phyloP scores from a whole-genome alignment of 2,888 invertebrate genomes.

The Phyllotreta striolata region DNA sequence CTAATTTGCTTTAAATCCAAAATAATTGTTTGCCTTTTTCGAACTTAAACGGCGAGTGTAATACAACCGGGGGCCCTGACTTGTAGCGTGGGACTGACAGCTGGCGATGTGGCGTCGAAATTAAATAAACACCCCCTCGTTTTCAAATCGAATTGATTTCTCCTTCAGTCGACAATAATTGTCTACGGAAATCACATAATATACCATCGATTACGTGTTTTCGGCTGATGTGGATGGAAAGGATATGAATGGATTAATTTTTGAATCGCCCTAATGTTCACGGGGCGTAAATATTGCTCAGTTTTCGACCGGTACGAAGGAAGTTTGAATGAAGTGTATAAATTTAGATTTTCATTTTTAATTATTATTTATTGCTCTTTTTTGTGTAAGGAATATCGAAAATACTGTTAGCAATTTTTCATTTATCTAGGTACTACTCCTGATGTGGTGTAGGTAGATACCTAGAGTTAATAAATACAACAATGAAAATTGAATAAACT shows the following conservation, averaged over 20 bases:
- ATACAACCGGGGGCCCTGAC: constrained; percentile 1
- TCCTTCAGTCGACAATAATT: constrained; percentile 38
- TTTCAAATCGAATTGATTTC: constrained; percentile 40
- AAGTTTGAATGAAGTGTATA: not conserved
- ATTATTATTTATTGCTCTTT: too few species aligned
- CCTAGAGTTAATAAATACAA: too few species aligned
- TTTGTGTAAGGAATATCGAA: too few species aligned
- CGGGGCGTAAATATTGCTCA: not conserved
- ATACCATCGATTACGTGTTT: constrained; percentile 34
- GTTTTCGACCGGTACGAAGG: not conserved
- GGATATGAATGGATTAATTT: constrained; percentile 33
- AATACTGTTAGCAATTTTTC: too few species aligned
- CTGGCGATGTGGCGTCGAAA: constrained; percentile 36
- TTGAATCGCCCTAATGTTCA: constrained; percentile 5
- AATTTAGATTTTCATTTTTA: not conserved
- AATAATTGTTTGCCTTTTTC: constrained; percentile 31
- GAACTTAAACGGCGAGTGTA: constrained; percentile 10
- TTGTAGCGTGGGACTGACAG: constrained; percentile 36
- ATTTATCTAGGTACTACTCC: too few species aligned
- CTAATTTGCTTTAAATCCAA: constrained; percentile 24
- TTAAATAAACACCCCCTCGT: constrained; percentile 42
- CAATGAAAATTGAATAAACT: too few species aligned
- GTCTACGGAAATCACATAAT: constrained; percentile 39
- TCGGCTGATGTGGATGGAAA: constrained; percentile 23
- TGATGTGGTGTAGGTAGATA: too few species aligned